Evolutionary conservation across 2,113 vertebrate genomes (phyloP), one percentile per base, ranked within the genome.

Genomic region (Scolopax mira): DNA sequence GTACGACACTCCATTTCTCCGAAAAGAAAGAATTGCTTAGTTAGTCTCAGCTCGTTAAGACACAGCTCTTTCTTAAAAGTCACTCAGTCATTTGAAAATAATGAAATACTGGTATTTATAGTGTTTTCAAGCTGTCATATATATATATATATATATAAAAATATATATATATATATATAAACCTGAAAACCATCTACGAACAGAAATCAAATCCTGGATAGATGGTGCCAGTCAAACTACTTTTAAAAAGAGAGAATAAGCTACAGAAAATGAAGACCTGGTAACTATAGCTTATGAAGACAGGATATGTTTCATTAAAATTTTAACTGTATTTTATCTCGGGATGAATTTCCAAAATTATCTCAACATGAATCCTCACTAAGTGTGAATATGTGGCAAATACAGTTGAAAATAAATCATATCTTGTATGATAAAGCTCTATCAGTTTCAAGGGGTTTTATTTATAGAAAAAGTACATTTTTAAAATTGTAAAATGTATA

Each of bases 391-490:
- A 73, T 28, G 52, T 94, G 91, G 88, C 84, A 94, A 93, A 94
- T 67, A 77, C 64, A 95, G 90, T 91, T 92, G 93, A 90, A 62
- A 90, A 95, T 86, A 94, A 93, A 94, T 91, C 82, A 4, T 88
- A 89, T 80, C 78, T 86, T 82, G 61, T 69, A 51, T 57, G 87
- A 94, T 93, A 96, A 97, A 93, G 74, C 81, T 78, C 92, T 94
- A 96, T 88, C 72, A 72, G 48, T 73, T 95, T 92, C 85, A 82
- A 94, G 88, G 84, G 78, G 55, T 72, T 79, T 95, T 94, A 97
- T 97, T 96, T 96, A 96, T 97, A 96, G 96, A 93, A 72, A 93
- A 96, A 96, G 93, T 73, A 95, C 86, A 93, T 96, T 96, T 97
- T 93, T 92, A 82, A 96, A 96, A 93, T 95, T 30, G 80, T 65